Conservation (phyloP, 2,888 invertebrate species). For the Papilio protenor region DNA sequence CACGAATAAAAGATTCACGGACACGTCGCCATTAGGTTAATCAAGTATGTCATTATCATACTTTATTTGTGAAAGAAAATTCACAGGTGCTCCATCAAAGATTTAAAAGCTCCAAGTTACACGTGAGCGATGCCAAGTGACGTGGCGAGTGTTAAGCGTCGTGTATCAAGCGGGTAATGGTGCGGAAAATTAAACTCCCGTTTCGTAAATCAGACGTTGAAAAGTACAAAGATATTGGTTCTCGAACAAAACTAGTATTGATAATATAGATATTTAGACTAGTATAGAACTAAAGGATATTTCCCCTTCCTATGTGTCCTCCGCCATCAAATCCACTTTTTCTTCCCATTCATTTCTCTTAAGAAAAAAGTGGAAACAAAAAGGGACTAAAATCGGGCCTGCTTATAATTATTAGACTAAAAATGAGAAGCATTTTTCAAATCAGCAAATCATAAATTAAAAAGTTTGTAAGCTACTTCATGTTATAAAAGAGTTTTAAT, state of each 20-base stretch:
- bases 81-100: slow-evolving; percentile 4
- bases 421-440: background rate
- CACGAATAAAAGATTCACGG: background rate
- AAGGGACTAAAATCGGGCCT: too few relatives aligned
- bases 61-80: slow-evolving; percentile 8
- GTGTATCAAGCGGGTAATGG: slow-evolving; percentile 35
- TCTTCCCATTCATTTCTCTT: too few relatives aligned
- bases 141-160: slow-evolving; percentile 33
- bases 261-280: too few relatives aligned
- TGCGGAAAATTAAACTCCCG: slow-evolving; percentile 34
- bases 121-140: slow-evolving; percentile 22
- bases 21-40: background rate
- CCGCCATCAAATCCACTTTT: too few relatives aligned
- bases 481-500: background rate
- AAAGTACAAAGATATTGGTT: slow-evolving; percentile 15
- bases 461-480: slow-evolving; percentile 1
- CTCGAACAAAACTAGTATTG: background rate
- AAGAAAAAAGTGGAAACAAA: too few relatives aligned
- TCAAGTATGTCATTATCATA: background rate
- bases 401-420: background rate
- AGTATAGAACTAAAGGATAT: too few relatives aligned
- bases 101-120: slow-evolving; percentile 22
- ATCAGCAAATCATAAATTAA: background rate
- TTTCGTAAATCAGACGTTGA: slow-evolving; percentile 14
- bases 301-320: too few relatives aligned